These are phyloP conservation scores for Elysia chlorotica DNA, from an alignment of 1,140 invertebrate genomes.

Conservation along the genomic window DNA sequence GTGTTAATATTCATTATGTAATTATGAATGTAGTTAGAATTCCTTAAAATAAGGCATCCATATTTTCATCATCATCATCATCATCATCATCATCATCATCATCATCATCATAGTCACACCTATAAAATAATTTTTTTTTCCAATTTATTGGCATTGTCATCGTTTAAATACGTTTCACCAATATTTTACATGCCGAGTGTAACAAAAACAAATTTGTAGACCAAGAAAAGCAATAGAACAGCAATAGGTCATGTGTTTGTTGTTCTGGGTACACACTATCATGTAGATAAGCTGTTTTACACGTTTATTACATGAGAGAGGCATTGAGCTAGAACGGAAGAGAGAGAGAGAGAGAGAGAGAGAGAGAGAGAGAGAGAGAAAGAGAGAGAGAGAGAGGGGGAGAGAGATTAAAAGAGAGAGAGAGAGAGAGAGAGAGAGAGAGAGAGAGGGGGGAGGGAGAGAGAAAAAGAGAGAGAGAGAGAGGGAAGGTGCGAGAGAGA, in stretches of 20 bases:
- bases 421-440: neutral
- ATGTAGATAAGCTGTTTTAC: too few species aligned
- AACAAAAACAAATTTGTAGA: too few species aligned
- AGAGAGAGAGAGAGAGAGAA: slow-evolving; percentile 11
- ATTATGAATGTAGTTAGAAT: too few species aligned
- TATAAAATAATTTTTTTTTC: too few species aligned
- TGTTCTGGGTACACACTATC: neutral
- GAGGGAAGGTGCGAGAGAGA: neutral
- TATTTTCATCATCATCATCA: too few species aligned
- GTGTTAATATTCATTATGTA: too few species aligned
- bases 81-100: too few species aligned
- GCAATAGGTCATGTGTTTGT: too few species aligned
- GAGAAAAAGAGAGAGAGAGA: neutral
- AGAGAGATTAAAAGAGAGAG: slow-evolving; percentile 1
- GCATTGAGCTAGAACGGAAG: neutral
- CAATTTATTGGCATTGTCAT: too few species aligned
- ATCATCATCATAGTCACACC: too few species aligned
- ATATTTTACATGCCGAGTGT: neutral
- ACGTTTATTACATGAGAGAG: neutral
- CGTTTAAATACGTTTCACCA: neutral
- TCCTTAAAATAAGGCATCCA: too few species aligned
- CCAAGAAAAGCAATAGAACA: neutral
- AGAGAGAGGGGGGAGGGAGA: neutral
- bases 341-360: neutral
- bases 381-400: slow-evolving; percentile 7